These are phyloP conservation scores for Cygnus buccinator DNA, from an alignment of 2,113 vertebrate species.

Conservation along the genomic window DNA sequence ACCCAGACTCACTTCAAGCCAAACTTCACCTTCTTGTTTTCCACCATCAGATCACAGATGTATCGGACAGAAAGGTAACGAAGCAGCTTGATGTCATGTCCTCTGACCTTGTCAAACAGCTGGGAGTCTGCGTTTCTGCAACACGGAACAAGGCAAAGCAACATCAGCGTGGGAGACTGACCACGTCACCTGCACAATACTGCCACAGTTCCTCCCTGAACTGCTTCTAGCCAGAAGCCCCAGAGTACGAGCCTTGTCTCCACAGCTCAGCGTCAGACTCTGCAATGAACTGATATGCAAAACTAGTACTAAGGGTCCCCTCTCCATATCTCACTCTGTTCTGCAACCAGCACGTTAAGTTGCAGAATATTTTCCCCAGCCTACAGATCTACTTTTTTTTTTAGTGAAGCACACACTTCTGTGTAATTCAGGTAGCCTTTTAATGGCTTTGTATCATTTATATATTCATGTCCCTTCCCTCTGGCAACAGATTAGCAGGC, in stretches of 20 bases:
- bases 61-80: slow-evolving; percentile 94
- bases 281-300: background rate
- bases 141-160: background rate
- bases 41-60: slow-evolving; percentile 99
- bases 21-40: slow-evolving; percentile 99
- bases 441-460: background rate
- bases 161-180: background rate
- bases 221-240: background rate
- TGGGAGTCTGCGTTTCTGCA: slow-evolving; percentile 93
- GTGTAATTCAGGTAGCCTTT: background rate
- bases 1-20: slow-evolving; percentile 92
- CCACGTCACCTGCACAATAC: background rate
- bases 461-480: background rate
- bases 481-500: background rate
- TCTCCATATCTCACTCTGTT: background rate
- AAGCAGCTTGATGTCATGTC: slow-evolving; percentile 94
- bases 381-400: background rate
- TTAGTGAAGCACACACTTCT: background rate
- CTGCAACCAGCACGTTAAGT: background rate
- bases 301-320: background rate
- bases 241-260: background rate
- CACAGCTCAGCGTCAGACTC: background rate
- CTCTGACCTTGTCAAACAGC: slow-evolving; percentile 97
- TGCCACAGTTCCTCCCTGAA: background rate
- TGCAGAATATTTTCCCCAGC: background rate